Evolutionary conservation across 2,888 invertebrate genomes (phyloP).

Genomic region (Nomada fucata): DNA sequence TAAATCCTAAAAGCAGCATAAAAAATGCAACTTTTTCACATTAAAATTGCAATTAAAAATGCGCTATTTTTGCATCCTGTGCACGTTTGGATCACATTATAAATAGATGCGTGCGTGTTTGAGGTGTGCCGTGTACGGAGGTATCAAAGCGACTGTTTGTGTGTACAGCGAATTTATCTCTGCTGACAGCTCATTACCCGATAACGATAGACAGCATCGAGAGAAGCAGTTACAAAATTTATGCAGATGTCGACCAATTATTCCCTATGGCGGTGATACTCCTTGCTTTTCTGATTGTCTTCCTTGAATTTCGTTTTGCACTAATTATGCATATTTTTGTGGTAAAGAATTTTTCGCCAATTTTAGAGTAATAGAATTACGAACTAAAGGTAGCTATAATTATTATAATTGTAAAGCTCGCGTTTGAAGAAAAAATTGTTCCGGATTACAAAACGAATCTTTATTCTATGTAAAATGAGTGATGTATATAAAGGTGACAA

Average conservation of each 20-base stretch:
- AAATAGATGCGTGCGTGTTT: constrained; percentile 54
- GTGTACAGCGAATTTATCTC: constrained; percentile 67
- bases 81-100: constrained; percentile 12
- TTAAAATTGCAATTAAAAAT: constrained; percentile 4
- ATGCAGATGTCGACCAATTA: constrained; percentile 28
- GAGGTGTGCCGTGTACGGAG: constrained; percentile 52
- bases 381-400: too few relatives aligned
- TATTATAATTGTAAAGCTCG: too few relatives aligned
- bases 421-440: too few relatives aligned
- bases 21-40: too few relatives aligned
- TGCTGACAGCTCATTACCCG: constrained; percentile 72
- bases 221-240: constrained; percentile 52
- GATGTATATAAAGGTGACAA: too few relatives aligned
- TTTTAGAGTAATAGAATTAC: too few relatives aligned
- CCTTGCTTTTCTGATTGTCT: neutral
- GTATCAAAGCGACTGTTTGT: constrained; percentile 62
- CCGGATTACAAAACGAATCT: too few relatives aligned
- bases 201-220: constrained; percentile 59
- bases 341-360: too few relatives aligned
- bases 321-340: neutral
- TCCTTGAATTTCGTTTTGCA: neutral
- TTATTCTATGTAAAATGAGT: too few relatives aligned
- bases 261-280: neutral
- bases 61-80: constrained; percentile 25
- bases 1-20: too few relatives aligned